Percentiles rank a stretch among this genome's conserved stretches.
Conservation (phyloP, 2,888 invertebrate genomes). For the Dasysyrphus albostriatus region DNA sequence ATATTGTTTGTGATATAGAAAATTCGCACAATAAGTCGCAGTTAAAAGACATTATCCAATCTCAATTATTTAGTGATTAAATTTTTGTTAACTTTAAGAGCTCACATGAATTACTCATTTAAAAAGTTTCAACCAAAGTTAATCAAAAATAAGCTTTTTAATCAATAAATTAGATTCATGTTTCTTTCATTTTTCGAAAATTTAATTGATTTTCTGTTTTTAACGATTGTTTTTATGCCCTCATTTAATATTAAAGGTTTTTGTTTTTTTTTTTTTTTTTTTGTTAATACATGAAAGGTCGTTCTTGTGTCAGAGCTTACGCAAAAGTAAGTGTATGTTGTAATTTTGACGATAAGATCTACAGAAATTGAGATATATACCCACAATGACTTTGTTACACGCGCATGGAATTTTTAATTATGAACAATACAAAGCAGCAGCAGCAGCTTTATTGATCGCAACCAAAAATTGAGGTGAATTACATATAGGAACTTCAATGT, state of each 20-base stretch:
- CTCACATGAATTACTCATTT: not conserved
- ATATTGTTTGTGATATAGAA: not conserved
- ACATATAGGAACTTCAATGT: slow-evolving; percentile 31
- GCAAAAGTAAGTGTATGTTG: slow-evolving; percentile 1
- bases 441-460: slow-evolving; percentile 32
- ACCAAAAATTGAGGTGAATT: slow-evolving; percentile 39
- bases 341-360: slow-evolving; percentile 9
- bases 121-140: not conserved
- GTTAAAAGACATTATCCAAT: not conserved
- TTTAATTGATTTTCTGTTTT: not conserved
- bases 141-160: not conserved
- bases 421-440: not conserved
- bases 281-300: not conserved
- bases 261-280: too few species aligned
- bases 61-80: not conserved
- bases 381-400: not conserved
- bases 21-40: not conserved
- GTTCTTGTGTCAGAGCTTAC: slow-evolving; percentile 10
- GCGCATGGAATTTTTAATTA: slow-evolving; percentile 34
- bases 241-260: not conserved
- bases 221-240: not conserved
- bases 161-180: not conserved
- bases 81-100: not conserved
- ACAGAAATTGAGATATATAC: not conserved
- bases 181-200: not conserved